Evolutionary conservation across 2,797 vertebrate genomes (phyloP).

Genomic region (Falco cherrug): DNA sequence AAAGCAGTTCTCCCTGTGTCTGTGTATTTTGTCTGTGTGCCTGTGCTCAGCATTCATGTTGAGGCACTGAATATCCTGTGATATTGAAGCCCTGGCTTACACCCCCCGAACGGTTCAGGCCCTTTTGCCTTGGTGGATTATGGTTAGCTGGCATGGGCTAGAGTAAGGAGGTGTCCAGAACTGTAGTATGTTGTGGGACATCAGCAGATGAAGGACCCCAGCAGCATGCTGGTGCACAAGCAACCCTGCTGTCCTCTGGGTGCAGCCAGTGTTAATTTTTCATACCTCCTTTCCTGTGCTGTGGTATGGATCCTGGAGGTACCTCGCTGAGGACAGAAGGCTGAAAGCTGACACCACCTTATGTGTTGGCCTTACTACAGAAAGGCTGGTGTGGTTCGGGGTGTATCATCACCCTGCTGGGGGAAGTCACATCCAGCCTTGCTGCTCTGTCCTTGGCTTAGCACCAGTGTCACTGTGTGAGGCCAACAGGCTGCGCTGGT

Average conservation of each 20-base stretch:
- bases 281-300: background rate
- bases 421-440: background rate
- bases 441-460: background rate
- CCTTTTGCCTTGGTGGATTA: background rate
- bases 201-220: background rate
- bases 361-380: background rate
- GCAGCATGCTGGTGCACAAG: background rate
- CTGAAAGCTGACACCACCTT: background rate
- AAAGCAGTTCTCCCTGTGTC: background rate
- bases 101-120: background rate
- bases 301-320: background rate
- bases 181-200: background rate
- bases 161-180: background rate
- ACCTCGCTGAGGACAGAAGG: background rate
- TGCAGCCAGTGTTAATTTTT: background rate
- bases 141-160: background rate
- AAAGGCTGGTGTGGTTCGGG: background rate
- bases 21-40: background rate
- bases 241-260: background rate
- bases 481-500: background rate
- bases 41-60: background rate
- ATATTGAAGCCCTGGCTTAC: background rate
- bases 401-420: background rate
- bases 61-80: background rate
- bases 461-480: background rate